Percentiles rank a stretch among this genome's conserved stretches.
phyloP scores from a whole-genome alignment of 2,797 vertebrate species.

The Semotilus atromaculatus region DNA sequence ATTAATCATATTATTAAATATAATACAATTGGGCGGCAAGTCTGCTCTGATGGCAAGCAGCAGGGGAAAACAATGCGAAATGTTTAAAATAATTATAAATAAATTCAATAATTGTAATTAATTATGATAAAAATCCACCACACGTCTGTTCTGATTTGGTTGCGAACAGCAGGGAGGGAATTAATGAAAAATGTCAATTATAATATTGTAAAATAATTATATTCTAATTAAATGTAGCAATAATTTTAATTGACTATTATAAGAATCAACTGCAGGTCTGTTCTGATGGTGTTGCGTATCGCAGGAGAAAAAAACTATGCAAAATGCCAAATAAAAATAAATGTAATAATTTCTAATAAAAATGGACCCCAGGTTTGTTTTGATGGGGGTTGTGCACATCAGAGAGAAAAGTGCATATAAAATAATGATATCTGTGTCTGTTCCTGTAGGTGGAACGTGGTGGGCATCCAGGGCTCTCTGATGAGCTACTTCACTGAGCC shows the following conservation, averaged over 20 bases:
- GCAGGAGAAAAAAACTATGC: too few relatives aligned
- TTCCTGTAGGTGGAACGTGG: conserved; percentile 91
- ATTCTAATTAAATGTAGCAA: not conserved
- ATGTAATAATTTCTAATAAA: not conserved
- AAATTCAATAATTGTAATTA: not conserved
- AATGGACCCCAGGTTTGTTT: not conserved
- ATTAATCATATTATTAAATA: not conserved
- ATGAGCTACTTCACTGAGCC: conserved; percentile 95
- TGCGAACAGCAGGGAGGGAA: not conserved
- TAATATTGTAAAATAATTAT: not conserved
- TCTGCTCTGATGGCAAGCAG: not conserved
- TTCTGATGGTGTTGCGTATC: not conserved
- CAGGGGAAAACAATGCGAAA: not conserved
- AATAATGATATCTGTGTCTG: not conserved
- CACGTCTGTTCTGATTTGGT: not conserved
- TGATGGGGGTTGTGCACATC: not conserved
- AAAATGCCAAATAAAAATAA: too few relatives aligned
- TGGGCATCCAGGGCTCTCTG: conserved; percentile 94
- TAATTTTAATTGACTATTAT: not conserved
- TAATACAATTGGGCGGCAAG: not conserved
- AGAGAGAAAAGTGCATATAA: not conserved
- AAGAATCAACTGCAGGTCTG: not conserved
- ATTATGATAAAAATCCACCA: not conserved
- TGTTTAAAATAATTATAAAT: not conserved
- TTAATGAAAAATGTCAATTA: not conserved